Percentiles rank a stretch among this genome's conserved stretches.
These are phyloP conservation scores for Ctena decussata DNA, from an alignment of 2,888 invertebrate species.

Conservation along the genomic window DNA sequence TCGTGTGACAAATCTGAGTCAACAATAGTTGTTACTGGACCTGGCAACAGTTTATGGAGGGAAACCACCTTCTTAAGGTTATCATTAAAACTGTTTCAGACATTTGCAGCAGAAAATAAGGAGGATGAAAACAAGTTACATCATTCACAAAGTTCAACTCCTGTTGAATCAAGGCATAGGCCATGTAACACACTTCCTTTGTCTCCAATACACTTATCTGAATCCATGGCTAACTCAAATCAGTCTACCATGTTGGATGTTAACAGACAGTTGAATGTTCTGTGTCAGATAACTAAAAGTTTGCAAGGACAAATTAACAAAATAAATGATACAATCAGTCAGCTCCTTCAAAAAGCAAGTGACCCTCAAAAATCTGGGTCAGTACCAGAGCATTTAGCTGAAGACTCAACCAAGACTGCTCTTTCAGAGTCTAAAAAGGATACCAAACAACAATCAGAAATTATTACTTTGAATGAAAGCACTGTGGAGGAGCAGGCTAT, in stretches of 20 bases:
- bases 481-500: not conserved
- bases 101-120: too few relatives aligned
- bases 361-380: not conserved
- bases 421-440: not conserved
- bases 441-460: too few relatives aligned
- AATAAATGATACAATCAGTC: not conserved
- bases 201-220: not conserved
- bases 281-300: not conserved
- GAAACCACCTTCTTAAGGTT: too few relatives aligned
- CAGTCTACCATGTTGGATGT: not conserved
- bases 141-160: too few relatives aligned
- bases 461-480: not conserved
- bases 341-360: not conserved
- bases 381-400: not conserved
- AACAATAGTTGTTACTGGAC: too few relatives aligned
- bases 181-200: not conserved
- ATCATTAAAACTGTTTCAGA: too few relatives aligned
- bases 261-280: not conserved
- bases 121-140: too few relatives aligned
- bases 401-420: not conserved
- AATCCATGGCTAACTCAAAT: not conserved
- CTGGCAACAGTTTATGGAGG: too few relatives aligned
- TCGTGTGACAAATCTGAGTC: too few relatives aligned
- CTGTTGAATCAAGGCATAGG: not conserved
- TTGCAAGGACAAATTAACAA: not conserved